These are phyloP conservation scores for Forbesichthys papilliferus DNA, from an alignment of 2,113 vertebrate species.

Conservation along the genomic window DNA sequence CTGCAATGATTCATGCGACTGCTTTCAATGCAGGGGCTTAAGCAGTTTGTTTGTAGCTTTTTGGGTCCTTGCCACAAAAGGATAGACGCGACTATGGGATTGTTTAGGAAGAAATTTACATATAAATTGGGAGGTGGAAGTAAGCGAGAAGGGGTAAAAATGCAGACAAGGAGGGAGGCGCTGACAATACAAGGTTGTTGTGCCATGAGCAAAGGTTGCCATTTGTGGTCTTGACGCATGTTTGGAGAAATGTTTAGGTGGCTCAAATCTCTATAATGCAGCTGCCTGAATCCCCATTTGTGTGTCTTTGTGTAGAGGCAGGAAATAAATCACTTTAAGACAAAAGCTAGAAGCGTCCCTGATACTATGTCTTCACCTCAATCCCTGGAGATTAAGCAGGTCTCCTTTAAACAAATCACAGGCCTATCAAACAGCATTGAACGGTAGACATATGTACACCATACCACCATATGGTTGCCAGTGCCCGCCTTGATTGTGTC, in stretches of 20 bases:
- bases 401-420: constrained; percentile 30
- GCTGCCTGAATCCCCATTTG: constrained; percentile 25
- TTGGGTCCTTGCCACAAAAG: constrained; percentile 57
- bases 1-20: constrained; percentile 56
- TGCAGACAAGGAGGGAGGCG: constrained; percentile 28
- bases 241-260: constrained; percentile 53
- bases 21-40: constrained; percentile 48
- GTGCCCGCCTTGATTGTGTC: constrained; percentile 30
- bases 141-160: constrained; percentile 60
- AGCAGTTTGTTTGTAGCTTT: constrained; percentile 63
- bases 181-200: constrained; percentile 64
- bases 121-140: constrained; percentile 77
- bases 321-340: constrained; percentile 41
- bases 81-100: constrained; percentile 67
- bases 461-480: constrained; percentile 5
- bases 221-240: constrained; percentile 48
- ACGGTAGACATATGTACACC: not conserved
- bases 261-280: constrained; percentile 53
- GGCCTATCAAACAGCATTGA: not conserved
- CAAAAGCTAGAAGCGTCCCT: constrained; percentile 21
- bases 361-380: constrained; percentile 22
- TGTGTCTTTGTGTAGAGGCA: constrained; percentile 24
- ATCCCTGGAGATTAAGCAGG: constrained; percentile 27
- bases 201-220: constrained; percentile 49
- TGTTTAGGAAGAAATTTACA: constrained; percentile 78